phyloP scores from a whole-genome alignment of 2,113 vertebrate species.

The Pluvialis apricaria region DNA sequence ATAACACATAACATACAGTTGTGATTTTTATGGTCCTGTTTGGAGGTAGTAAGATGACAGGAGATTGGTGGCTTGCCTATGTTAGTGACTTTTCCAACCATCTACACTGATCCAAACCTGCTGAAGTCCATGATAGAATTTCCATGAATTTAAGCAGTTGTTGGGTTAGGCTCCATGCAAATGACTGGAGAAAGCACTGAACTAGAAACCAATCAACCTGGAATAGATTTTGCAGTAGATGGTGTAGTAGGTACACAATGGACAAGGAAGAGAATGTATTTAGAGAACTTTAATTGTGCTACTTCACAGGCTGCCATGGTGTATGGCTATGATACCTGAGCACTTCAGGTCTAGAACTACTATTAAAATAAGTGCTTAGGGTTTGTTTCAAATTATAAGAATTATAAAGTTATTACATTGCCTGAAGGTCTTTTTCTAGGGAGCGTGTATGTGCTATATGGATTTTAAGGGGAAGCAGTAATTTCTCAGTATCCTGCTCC shows the following conservation, averaged over 20 bases:
- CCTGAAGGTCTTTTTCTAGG: background rate
- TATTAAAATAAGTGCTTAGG: background rate
- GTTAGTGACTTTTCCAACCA: background rate
- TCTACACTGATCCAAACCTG: background rate
- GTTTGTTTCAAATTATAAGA: background rate
- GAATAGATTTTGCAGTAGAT: background rate
- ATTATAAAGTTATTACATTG: background rate
- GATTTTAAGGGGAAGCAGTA: background rate
- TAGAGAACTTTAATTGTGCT: background rate
- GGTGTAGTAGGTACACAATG: background rate
- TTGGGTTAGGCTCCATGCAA: background rate
- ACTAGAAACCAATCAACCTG: background rate
- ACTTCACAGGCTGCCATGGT: background rate
- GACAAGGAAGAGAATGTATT: background rate
- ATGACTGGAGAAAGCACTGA: background rate
- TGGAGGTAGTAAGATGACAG: background rate
- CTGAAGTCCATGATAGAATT: background rate
- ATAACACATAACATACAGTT: background rate
- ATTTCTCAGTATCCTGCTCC: background rate
- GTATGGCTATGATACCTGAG: background rate
- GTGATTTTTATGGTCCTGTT: background rate
- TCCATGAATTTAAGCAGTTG: background rate
- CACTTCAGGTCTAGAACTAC: background rate
- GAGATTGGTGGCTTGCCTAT: background rate
- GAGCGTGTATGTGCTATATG: background rate